phyloP scores from a whole-genome alignment of 2,113 vertebrate species.

The Carassius carassius region DNA sequence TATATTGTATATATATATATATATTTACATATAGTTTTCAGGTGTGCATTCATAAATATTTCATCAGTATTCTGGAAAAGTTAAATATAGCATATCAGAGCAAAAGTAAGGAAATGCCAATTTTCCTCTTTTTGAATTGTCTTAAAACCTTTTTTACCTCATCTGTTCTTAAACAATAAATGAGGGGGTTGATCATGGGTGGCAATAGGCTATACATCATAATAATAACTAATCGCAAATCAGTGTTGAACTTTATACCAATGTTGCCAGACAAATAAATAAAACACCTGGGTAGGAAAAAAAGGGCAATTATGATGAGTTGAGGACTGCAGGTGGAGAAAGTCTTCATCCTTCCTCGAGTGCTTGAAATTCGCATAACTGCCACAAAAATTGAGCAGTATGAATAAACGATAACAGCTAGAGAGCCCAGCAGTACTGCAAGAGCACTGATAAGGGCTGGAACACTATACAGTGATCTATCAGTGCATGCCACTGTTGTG shows the following conservation, averaged over 20 bases:
- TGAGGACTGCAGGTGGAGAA: conserved; percentile 65
- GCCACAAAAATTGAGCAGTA: conserved; percentile 62
- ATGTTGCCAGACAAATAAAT: conserved; percentile 64
- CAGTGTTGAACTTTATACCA: conserved; percentile 59
- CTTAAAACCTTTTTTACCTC: conserved; percentile 65
- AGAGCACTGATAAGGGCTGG: conserved; percentile 64
- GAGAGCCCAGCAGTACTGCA: conserved; percentile 54
- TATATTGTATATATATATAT: too few relatives aligned
- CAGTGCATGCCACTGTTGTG: conserved; percentile 63
- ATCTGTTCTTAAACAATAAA: conserved; percentile 70
- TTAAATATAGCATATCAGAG: conserved; percentile 18
- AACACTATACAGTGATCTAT: conserved; percentile 52
- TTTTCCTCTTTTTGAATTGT: conserved; percentile 39
- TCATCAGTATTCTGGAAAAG: neutral
- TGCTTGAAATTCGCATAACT: conserved; percentile 53
- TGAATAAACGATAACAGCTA: conserved; percentile 66
- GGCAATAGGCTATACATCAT: conserved; percentile 68
- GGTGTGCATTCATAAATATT: neutral
- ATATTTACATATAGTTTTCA: neutral
- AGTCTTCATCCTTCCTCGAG: conserved; percentile 36
- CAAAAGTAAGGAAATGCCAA: conserved; percentile 7
- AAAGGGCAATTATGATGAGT: conserved; percentile 67
- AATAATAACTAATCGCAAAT: conserved; percentile 61
- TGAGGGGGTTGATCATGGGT: conserved; percentile 68
- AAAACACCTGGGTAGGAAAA: conserved; percentile 68